Evolutionary conservation across 1,140 invertebrate species (phyloP).

Genomic region (Eupristina koningsbergeri): DNA sequence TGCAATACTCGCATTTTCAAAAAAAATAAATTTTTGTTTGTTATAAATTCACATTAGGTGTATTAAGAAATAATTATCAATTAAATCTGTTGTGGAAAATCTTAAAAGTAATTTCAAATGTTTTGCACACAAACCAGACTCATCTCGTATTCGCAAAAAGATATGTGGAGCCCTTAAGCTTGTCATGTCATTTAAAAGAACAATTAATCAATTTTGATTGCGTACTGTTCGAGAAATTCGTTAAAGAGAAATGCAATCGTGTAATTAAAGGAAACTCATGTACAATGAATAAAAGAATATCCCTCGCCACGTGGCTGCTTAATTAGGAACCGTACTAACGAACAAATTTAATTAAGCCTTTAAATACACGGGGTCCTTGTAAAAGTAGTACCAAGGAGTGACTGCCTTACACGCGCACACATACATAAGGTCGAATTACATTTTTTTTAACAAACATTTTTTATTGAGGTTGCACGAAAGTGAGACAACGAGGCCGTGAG

Average conservation of each 20-base stretch:
- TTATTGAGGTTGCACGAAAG: slow-evolving; percentile 1
- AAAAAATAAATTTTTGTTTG: background rate
- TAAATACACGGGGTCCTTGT: background rate
- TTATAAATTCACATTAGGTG: background rate
- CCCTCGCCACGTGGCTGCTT: background rate
- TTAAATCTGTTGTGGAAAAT: background rate
- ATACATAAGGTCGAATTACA: slow-evolving; percentile 4
- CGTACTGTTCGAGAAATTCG: background rate
- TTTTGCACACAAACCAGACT: background rate
- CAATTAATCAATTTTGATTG: slow-evolving; percentile 29
- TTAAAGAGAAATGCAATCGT: background rate
- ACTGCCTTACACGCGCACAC: too few species aligned
- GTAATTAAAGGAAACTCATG: background rate
- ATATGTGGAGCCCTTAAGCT: background rate
- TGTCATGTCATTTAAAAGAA: slow-evolving; percentile 1
- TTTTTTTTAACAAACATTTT: slow-evolving; percentile 26
- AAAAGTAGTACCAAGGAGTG: too few species aligned
- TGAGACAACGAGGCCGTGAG: slow-evolving; percentile 25
- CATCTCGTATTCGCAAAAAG: background rate
- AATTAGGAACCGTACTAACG: slow-evolving; percentile 8
- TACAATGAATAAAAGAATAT: background rate
- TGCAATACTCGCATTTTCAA: background rate
- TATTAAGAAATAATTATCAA: background rate
- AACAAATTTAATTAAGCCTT: slow-evolving; percentile 14
- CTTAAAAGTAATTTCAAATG: background rate